phyloP scores from a whole-genome alignment of 2,888 invertebrate genomes.

The Bruchidius siliquastri region DNA sequence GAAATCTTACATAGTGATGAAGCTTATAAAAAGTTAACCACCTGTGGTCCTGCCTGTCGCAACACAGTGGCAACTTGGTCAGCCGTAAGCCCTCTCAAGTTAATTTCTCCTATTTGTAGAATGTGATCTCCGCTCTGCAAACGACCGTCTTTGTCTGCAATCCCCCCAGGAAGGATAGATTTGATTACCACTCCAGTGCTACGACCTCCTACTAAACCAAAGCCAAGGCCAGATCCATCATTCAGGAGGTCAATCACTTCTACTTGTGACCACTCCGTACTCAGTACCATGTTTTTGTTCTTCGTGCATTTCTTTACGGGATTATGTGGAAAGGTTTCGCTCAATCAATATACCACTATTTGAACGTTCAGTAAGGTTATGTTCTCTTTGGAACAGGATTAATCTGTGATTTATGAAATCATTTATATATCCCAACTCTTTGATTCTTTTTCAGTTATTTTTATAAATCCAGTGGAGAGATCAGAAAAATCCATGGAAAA shows the following conservation, averaged over 20 bases:
- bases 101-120: conserved; percentile 90
- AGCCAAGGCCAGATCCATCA: conserved; percentile 96
- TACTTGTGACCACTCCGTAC: conserved; percentile 99
- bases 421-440: not conserved
- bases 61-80: conserved; percentile 89
- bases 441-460: not conserved
- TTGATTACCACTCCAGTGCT: conserved; percentile 99
- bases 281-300: conserved; percentile 40
- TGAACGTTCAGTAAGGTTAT: not conserved
- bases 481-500: not conserved
- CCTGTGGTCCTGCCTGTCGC: conserved; percentile 57
- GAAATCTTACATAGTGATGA: conserved; percentile 69
- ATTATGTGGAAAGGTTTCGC: not conserved
- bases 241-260: conserved; percentile 97
- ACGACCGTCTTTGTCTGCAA: conserved; percentile 73
- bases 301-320: not conserved
- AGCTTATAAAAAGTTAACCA: conserved; percentile 34
- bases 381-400: not conserved
- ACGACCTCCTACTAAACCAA: conserved; percentile 95
- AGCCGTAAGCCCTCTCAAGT: conserved; percentile 92
- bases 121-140: conserved; percentile 97
- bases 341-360: not conserved
- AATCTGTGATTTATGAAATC: not conserved
- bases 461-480: not conserved
- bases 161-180: conserved; percentile 93